Conservation (phyloP, 2,888 invertebrate genomes). For the Aspidiotus rigidus region DNA sequence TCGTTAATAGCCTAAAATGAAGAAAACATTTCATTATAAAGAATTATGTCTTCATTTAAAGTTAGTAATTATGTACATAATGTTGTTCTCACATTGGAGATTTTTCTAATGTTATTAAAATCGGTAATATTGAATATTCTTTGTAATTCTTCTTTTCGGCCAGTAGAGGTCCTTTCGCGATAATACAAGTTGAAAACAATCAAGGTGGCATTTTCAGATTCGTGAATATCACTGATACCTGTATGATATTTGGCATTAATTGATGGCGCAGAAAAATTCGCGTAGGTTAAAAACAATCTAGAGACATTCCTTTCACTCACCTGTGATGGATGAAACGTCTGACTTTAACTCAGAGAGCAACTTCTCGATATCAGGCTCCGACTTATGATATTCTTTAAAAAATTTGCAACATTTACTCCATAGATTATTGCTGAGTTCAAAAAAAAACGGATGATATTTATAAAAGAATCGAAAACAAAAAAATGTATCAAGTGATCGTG, state of each 20-base stretch:
- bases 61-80: background rate
- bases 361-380: background rate
- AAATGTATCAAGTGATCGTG: background rate
- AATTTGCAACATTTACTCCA: conserved; percentile 21
- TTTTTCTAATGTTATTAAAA: conserved; percentile 17
- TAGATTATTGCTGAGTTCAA: conserved; percentile 6
- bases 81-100: conserved; percentile 13
- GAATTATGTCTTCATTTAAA: background rate
- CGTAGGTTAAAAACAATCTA: no score
- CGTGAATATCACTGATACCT: conserved; percentile 12
- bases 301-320: background rate
- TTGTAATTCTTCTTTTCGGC: conserved; percentile 24
- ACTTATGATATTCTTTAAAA: conserved; percentile 5
- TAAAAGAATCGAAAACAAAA: background rate
- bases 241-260: background rate
- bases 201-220: conserved; percentile 12
- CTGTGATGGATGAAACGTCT: conserved; percentile 17
- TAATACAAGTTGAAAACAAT: conserved; percentile 18
- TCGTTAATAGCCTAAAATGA: conserved; percentile 11
- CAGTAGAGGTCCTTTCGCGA: conserved; percentile 11
- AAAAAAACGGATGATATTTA: background rate
- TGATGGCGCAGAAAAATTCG: background rate
- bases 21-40: background rate
- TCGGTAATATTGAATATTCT: conserved; percentile 19
- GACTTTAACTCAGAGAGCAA: conserved; percentile 11